phyloP scores from a whole-genome alignment of 2,797 vertebrate species.

The Lophius americanus region DNA sequence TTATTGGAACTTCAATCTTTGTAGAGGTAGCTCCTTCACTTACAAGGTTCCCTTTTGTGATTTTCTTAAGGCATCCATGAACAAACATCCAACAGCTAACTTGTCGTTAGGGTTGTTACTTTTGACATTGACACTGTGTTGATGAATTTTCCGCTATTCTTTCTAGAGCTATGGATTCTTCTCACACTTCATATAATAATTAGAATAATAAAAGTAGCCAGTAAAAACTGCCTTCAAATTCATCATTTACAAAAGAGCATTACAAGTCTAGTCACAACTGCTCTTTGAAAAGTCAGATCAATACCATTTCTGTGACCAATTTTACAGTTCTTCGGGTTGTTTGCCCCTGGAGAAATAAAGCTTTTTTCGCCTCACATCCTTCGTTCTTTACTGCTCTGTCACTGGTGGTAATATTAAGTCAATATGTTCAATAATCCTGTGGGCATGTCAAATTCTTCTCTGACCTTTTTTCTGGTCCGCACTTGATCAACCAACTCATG shows the following conservation, averaged over 20 bases:
- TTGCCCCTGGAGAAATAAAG: conserved; percentile 71
- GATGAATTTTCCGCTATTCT: conserved; percentile 15
- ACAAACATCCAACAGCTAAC: not conserved
- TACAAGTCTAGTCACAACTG: conserved; percentile 72
- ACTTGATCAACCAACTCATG: conserved; percentile 6
- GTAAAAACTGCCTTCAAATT: conserved; percentile 18
- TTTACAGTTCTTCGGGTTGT: conserved; percentile 70
- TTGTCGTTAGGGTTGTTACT: not conserved
- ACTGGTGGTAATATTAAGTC: conserved; percentile 34
- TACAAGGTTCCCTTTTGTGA: not conserved
- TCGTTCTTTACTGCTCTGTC: conserved; percentile 37
- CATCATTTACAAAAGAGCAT: conserved; percentile 53
- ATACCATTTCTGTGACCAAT: conserved; percentile 77
- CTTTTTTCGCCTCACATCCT: conserved; percentile 61
- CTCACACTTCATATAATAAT: conserved; percentile 21
- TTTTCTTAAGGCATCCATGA: conserved; percentile 13
- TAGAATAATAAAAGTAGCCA: conserved; percentile 14
- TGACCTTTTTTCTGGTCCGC: not conserved
- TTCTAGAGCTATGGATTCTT: conserved; percentile 11
- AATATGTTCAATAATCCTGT: conserved; percentile 33
- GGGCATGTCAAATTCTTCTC: conserved; percentile 21
- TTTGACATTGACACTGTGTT: conserved; percentile 3
- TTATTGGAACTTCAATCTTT: conserved; percentile 43
- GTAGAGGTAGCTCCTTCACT: conserved; percentile 10
- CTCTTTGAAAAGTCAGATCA: conserved; percentile 66